Percentiles rank a stretch among this genome's conserved stretches.
phyloP scores from a whole-genome alignment of 2,113 vertebrate species.

The Coturnix japonica region DNA sequence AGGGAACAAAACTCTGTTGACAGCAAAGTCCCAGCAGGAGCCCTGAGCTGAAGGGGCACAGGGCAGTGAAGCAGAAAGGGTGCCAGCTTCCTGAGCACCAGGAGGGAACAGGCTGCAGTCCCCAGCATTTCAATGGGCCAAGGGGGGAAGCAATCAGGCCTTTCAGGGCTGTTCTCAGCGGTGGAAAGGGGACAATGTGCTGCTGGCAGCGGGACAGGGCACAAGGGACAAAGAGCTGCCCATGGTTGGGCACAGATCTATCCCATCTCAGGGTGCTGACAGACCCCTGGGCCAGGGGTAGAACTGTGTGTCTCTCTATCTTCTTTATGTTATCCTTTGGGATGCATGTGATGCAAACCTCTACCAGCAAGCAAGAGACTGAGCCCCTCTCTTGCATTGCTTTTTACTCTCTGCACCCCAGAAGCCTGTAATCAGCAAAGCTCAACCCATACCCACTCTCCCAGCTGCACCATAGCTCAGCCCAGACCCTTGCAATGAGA shows the following conservation, averaged over 20 bases:
- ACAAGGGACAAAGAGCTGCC: not conserved
- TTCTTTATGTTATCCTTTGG: not conserved
- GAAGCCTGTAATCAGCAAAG: not conserved
- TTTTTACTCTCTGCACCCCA: not conserved
- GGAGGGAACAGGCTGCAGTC: conserved; percentile 58
- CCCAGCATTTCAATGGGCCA: not conserved
- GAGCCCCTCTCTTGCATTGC: not conserved
- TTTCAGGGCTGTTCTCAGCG: conserved; percentile 34
- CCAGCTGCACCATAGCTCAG: not conserved
- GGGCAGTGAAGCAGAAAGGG: conserved; percentile 41
- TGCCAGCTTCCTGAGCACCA: conserved; percentile 55
- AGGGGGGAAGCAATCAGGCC: conserved; percentile 56
- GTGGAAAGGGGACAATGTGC: not conserved
- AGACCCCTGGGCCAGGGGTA: not conserved
- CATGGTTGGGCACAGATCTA: not conserved
- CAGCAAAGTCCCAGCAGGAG: conserved; percentile 63
- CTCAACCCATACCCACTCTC: too few relatives aligned
- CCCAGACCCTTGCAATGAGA: accelerated
- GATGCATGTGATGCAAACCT: accelerated
- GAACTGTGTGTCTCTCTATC: accelerated
- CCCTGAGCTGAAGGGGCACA: conserved; percentile 23
- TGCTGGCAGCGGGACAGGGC: not conserved
- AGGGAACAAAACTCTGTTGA: conserved; percentile 71
- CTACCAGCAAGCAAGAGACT: accelerated
- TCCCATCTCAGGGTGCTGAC: not conserved